These are phyloP conservation scores for Grapholita molesta DNA, from an alignment of 1,140 invertebrate genomes.

Conservation along the genomic window DNA sequence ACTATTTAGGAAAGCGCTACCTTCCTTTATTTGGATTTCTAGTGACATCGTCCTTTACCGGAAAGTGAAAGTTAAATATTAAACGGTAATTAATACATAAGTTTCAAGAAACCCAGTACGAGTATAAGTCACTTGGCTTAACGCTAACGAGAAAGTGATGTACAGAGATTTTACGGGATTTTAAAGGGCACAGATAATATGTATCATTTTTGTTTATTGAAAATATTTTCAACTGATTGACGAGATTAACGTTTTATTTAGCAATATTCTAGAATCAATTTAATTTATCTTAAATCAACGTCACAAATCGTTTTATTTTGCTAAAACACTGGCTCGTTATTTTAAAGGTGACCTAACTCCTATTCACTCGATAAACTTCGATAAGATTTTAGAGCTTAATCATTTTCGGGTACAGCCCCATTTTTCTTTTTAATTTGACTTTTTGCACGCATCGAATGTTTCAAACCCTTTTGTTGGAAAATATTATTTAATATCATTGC, in stretches of 20 bases:
- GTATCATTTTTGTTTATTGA: neutral
- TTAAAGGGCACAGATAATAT: too few species aligned
- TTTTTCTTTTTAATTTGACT: neutral
- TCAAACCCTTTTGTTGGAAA: neutral
- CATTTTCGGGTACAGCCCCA: neutral
- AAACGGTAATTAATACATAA: too few species aligned
- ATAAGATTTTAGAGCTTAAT: slow-evolving; percentile 8
- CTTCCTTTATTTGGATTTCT: too few species aligned
- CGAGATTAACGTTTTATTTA: neutral
- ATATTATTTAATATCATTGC: neutral
- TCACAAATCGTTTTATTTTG: neutral
- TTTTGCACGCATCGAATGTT: neutral
- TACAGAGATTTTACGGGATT: too few species aligned
- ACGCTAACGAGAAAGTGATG: too few species aligned
- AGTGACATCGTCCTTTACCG: too few species aligned
- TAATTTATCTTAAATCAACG: neutral
- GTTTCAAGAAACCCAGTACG: too few species aligned
- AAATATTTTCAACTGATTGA: neutral
- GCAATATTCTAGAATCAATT: neutral
- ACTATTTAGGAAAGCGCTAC: too few species aligned
- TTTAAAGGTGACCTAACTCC: slow-evolving; percentile 8
- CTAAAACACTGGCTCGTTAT: neutral
- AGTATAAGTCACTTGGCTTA: too few species aligned
- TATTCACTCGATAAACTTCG: neutral
- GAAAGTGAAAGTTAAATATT: too few species aligned